Evolutionary conservation across 2,888 invertebrate species (phyloP).

Genomic region (Acanthopleura granulata): DNA sequence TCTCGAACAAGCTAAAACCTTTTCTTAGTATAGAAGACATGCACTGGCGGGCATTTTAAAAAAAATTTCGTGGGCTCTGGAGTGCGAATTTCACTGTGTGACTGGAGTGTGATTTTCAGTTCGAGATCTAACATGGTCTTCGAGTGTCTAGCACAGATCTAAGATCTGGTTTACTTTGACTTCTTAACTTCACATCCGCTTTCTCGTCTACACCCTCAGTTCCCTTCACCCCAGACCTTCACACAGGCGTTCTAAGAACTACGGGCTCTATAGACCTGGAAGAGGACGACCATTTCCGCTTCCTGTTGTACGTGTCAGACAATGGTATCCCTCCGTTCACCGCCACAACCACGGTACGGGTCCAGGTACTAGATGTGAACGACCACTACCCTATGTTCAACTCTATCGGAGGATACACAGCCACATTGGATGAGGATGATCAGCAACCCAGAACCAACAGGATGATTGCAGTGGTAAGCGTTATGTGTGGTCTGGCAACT

Average conservation of each 20-base stretch:
- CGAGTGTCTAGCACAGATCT: too few species aligned
- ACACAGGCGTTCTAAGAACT: slow-evolving; percentile 3
- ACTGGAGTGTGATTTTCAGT: too few species aligned
- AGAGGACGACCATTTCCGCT: neutral
- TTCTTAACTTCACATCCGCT: too few species aligned
- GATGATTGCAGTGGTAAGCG: neutral
- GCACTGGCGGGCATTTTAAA: too few species aligned
- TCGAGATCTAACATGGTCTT: too few species aligned
- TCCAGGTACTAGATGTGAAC: slow-evolving; percentile 82
- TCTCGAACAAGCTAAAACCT: too few species aligned
- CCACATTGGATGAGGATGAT: slow-evolving; percentile 21
- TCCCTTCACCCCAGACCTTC: neutral
- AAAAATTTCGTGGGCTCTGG: too few species aligned
- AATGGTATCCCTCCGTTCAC: slow-evolving; percentile 15
- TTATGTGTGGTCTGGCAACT: neutral
- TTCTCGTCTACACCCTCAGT: too few species aligned
- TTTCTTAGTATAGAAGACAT: too few species aligned
- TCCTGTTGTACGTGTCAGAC: neutral
- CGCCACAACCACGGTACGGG: slow-evolving; percentile 49
- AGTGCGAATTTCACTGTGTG: too few species aligned
- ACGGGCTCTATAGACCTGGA: neutral
- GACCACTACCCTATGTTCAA: slow-evolving; percentile 93
- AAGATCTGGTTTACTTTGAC: too few species aligned
- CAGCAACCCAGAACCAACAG: neutral
- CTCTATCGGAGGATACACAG: slow-evolving; percentile 26